Evolutionary conservation across 92 coral and sea anemone species (phyloP).

Genomic region (Epizoanthus ramosus): DNA sequence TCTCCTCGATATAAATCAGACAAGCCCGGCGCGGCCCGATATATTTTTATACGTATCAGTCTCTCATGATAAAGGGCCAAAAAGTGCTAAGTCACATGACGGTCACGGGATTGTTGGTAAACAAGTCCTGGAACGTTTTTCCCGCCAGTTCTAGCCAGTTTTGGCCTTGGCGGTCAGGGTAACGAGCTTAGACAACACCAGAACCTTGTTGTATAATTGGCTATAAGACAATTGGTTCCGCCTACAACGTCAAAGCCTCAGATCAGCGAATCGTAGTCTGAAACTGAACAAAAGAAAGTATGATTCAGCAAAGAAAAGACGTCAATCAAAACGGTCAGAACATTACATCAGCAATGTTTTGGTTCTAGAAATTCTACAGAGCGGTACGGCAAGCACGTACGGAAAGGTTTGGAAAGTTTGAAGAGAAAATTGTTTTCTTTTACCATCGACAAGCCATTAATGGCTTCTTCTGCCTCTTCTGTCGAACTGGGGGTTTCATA

Average conservation of each 20-base stretch:
- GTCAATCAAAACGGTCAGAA: conserved; percentile 56
- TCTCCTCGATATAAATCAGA: too few relatives aligned
- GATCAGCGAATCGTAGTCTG: not conserved
- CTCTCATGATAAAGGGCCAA: not conserved
- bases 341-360: conserved; percentile 96
- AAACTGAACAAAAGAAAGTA: conserved; percentile 7
- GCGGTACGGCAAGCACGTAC: conserved; percentile 31
- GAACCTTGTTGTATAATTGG: not conserved
- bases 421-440: conserved; percentile 4
- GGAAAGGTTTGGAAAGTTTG: not conserved
- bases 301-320: conserved; percentile 27
- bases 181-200: conserved; percentile 25
- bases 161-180: conserved; percentile 46
- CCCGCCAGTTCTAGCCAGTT: conserved; percentile 28
- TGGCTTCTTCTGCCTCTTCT: conserved; percentile 70
- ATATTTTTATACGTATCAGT: not conserved
- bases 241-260: conserved; percentile 32
- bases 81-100: conserved; percentile 74
- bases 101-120: conserved; percentile 49
- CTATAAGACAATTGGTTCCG: conserved; percentile 15
- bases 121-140: conserved; percentile 12
- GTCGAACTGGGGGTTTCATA: conserved; percentile 57
- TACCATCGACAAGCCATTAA: conserved; percentile 38
- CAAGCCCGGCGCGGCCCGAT: too few relatives aligned
- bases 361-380: conserved; percentile 54